Evolutionary conservation across 2,888 invertebrate genomes (phyloP), one percentile per base, ranked within the genome.

Genomic region (Pharmacophagus antenor): DNA sequence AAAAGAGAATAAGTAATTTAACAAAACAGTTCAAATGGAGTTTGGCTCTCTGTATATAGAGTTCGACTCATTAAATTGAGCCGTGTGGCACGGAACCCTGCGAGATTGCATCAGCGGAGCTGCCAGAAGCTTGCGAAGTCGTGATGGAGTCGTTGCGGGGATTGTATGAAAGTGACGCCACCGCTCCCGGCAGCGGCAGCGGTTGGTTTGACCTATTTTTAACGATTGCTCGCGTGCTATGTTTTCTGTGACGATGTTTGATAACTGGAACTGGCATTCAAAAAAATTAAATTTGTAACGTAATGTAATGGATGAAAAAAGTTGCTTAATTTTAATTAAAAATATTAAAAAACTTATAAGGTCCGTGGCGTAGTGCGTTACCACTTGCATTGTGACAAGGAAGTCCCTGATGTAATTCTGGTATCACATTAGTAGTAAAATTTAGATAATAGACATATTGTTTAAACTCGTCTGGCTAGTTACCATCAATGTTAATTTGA

Each of bases 141-240:
- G 47, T 48, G 58, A 58, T 58, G 52, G 58, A 41, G 27, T 47
- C 58, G 37, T 46, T 42, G 44, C 41, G 49, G 55, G 48, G 54
- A 55, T 55, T 50, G 54, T 44, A 60, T 55, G 55, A 60, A 53
- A 50, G 23, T 27, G 27, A 46, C 48, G 59, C 18, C 58, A 54
- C 42, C 31, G 59, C 55, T 50, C n/a, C n/a, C n/a, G 17, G 59
- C 54, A 50, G 49, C 54, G 12, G 55, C 54, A 46, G 8, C 21
- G 22, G 23, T 44, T 59, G 42, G 49, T 27, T 49, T 60, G 59
- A 60, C 59, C 59, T 55, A 60, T 60, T 60, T 60, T 48, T 44
- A 55, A 50, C 55, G 55, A 55, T 60, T 23, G 55, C n/a, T 55
- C 50, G 59, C 37, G 37, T 55, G 52, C 44, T 55, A n/a, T 42